Conservation (phyloP, 2,113 vertebrate genomes). For the Saccopteryx bilineata region DNA sequence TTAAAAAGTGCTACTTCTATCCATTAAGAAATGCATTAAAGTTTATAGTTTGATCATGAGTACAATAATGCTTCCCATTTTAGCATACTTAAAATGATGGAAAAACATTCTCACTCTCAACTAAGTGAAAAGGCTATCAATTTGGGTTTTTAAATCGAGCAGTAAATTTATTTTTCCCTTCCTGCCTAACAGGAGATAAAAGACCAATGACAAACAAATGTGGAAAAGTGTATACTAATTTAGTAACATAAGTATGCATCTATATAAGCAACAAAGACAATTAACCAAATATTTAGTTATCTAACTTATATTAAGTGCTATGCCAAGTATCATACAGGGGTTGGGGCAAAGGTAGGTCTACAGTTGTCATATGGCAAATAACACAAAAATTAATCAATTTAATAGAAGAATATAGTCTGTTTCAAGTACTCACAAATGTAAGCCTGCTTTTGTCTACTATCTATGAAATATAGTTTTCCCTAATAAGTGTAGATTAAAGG, state of each 20-base stretch:
- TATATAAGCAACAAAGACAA: not conserved
- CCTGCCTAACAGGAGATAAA: not conserved
- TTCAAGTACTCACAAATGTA: not conserved
- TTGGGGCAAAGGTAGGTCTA: not conserved
- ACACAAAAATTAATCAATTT: no score
- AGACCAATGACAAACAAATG: not conserved
- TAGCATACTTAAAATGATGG: constrained; percentile 15
- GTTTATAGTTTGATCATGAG: not conserved
- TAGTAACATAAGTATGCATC: not conserved
- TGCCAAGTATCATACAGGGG: not conserved
- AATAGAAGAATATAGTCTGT: no score
- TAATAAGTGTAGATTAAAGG: not conserved
- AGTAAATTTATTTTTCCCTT: not conserved
- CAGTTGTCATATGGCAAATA: no score
- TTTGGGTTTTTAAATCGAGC: not conserved
- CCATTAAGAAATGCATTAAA: not conserved
- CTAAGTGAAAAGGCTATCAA: not conserved
- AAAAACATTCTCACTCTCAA: not conserved
- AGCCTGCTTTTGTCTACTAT: not conserved
- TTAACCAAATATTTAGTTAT: not conserved
- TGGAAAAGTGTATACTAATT: not conserved
- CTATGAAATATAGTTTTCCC: not conserved
- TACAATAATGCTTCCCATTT: not conserved
- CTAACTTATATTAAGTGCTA: not conserved
- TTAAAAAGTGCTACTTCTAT: not conserved